Evolutionary conservation across 2,888 invertebrate genomes (phyloP).

Genomic region (Trypoxylon attenuatum): DNA sequence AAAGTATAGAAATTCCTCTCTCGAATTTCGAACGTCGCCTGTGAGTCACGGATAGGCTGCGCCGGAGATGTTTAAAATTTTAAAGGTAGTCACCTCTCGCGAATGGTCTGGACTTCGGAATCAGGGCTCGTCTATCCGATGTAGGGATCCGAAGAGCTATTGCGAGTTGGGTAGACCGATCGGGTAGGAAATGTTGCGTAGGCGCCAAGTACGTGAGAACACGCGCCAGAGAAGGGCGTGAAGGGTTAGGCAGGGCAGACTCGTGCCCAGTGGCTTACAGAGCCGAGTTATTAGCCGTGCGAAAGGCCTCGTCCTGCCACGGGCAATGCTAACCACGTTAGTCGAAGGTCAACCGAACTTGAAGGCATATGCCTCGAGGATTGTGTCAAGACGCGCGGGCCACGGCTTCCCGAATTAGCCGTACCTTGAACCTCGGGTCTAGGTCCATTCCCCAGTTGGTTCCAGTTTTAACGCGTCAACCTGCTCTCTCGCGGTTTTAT

Average conservation of each 20-base stretch:
- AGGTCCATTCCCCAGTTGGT: no score
- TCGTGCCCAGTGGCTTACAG: slow-evolving; percentile 29
- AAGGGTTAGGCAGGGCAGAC: slow-evolving; percentile 15
- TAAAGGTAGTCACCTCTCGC: no score
- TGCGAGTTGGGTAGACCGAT: slow-evolving; percentile 37
- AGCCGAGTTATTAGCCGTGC: slow-evolving; percentile 45
- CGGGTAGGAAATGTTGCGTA: slow-evolving; percentile 33
- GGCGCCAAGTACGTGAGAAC: slow-evolving; percentile 49
- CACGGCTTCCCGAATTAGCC: no score
- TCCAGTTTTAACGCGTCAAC: background rate
- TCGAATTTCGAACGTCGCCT: no score
- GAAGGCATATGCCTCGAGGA: slow-evolving; percentile 11
- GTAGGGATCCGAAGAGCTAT: slow-evolving; percentile 27
- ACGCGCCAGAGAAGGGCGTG: slow-evolving; percentile 29
- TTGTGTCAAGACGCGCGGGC: slow-evolving; percentile 29
- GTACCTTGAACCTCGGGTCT: no score
- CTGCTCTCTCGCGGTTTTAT: background rate
- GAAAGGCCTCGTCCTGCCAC: no score
- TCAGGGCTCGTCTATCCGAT: no score
- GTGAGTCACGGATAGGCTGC: no score
- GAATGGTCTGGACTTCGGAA: no score
- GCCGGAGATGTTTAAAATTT: no score
- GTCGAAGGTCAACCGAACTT: slow-evolving; percentile 10
- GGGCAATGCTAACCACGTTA: slow-evolving; percentile 47
- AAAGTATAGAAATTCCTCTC: no score